Conservation (phyloP, 2,797 vertebrate species). For the Babyrousa celebensis region DNA sequence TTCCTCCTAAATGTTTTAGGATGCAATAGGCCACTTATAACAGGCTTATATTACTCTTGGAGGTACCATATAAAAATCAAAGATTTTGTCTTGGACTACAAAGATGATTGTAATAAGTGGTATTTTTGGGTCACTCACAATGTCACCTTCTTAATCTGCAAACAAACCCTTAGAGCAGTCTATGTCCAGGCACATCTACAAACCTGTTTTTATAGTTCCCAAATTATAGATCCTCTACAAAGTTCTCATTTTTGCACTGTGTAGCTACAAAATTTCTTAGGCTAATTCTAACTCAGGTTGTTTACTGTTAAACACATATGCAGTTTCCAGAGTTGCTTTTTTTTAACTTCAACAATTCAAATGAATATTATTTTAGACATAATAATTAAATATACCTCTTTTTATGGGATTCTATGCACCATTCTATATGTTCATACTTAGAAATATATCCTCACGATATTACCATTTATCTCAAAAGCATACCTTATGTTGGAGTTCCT, state of each 20-base stretch:
- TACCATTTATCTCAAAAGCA: constrained; percentile 1
- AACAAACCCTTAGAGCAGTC: neutral
- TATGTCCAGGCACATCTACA: neutral
- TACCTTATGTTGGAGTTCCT: too few relatives aligned
- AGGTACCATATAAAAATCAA: neutral
- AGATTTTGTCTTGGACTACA: neutral
- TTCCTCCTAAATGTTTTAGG: constrained; percentile 1
- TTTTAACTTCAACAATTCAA: neutral
- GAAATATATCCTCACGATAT: constrained; percentile 21
- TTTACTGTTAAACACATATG: constrained; percentile 24
- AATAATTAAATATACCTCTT: constrained; percentile 24
- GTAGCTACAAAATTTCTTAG: neutral
- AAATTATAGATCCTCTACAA: neutral
- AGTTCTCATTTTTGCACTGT: neutral
- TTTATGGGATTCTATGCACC: constrained; percentile 6
- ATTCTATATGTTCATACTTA: constrained; percentile 8
- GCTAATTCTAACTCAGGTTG: constrained; percentile 20
- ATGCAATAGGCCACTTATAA: neutral
- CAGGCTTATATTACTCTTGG: neutral
- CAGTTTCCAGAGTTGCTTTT: neutral
- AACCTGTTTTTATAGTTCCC: constrained; percentile 3
- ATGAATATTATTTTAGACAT: constrained; percentile 54
- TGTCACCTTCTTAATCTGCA: neutral
- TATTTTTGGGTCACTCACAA: neutral
- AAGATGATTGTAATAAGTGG: neutral